Evolutionary conservation across 2,888 invertebrate species (phyloP).

Genomic region (Odontocerum albicorne): DNA sequence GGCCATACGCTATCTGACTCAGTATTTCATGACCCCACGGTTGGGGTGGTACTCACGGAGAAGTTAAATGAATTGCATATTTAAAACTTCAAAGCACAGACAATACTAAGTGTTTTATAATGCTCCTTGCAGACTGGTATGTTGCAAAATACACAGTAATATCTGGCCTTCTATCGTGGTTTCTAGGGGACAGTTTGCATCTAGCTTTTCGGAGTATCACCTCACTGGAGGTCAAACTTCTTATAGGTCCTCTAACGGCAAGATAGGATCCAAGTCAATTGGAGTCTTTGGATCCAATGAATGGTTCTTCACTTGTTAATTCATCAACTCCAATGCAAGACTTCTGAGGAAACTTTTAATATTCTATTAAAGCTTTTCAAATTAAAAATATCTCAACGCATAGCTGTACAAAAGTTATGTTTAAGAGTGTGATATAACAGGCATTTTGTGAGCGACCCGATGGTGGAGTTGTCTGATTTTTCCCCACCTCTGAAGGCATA

Average conservation of each 20-base stretch:
- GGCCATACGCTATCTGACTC: no score
- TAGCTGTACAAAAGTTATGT: no score
- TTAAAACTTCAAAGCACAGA: constrained; percentile 41
- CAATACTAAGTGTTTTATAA: constrained; percentile 44
- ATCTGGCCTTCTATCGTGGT: constrained; percentile 48
- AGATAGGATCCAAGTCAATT: constrained; percentile 28
- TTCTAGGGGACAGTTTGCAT: constrained; percentile 38
- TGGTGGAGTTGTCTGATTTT: no score
- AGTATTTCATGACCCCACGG: no score
- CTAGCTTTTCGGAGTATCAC: constrained; percentile 14
- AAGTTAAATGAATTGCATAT: no score
- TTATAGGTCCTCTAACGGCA: constrained; percentile 24
- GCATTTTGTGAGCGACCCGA: no score
- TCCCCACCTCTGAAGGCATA: no score
- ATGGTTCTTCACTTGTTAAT: constrained; percentile 33
- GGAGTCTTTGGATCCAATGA: neutral
- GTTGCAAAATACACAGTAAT: constrained; percentile 47
- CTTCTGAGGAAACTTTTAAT: constrained; percentile 47
- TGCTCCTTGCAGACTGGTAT: constrained; percentile 51
- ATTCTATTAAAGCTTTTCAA: no score
- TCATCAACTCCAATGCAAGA: constrained; percentile 46
- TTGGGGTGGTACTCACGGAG: no score
- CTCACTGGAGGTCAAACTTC: constrained; percentile 20
- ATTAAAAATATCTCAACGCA: no score
- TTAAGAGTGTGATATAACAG: no score